Conservation (phyloP, 2,113 vertebrate species). For the Hippocampus barbouri region DNA sequence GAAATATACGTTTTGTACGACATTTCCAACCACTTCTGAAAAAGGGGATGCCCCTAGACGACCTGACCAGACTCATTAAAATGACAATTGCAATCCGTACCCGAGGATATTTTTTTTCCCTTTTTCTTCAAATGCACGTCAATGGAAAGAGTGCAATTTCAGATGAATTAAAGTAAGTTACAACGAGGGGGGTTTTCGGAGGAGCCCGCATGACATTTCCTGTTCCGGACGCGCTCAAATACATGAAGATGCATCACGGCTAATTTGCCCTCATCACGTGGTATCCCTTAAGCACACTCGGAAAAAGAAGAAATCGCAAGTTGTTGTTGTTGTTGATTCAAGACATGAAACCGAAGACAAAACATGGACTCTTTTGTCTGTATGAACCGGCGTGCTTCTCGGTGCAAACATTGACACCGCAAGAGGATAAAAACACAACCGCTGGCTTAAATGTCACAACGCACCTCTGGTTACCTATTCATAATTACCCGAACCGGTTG, state of each 20-base stretch:
- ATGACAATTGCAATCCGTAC: not conserved
- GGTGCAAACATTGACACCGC: not conserved
- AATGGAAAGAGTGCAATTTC: not conserved
- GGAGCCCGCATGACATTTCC: slow-evolving; percentile 54
- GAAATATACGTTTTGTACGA: not conserved
- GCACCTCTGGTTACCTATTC: not conserved
- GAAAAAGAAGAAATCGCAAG: slow-evolving; percentile 46
- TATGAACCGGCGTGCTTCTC: too few species aligned
- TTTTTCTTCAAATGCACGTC: not conserved
- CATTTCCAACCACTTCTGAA: not conserved
- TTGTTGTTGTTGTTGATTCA: not conserved
- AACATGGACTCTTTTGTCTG: not conserved
- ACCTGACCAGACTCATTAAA: not conserved
- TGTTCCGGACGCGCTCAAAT: slow-evolving; percentile 24
- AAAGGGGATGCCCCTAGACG: not conserved
- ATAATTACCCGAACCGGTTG: not conserved
- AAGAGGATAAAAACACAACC: not conserved
- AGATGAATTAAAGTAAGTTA: slow-evolving; percentile 44
- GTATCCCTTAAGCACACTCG: slow-evolving; percentile 46
- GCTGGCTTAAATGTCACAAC: not conserved
- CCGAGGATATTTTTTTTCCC: not conserved
- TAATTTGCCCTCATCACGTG: slow-evolving; percentile 43
- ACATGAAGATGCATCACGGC: slow-evolving; percentile 41
- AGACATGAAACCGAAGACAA: not conserved
- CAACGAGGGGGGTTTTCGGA: slow-evolving; percentile 38